Conservation (phyloP, 92 coral and sea anemone genomes). For the Parazoanthus swiftii region DNA sequence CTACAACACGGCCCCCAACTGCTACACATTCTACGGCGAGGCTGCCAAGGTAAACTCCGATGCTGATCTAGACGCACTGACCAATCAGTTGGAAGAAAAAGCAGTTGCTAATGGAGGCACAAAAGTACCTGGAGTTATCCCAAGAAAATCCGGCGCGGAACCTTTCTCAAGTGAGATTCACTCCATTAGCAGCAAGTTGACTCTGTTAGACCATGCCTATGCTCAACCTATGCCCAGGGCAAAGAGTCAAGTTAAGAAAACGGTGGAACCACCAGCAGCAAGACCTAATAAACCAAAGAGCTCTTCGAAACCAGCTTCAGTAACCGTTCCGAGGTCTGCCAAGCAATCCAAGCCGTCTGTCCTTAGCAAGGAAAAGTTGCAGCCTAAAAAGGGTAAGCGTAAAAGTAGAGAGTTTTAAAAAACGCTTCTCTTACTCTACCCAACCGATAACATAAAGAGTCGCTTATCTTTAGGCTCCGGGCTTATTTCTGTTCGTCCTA, state of each 20-base stretch:
- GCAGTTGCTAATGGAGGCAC: constrained; percentile 23
- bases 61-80: constrained; percentile 41
- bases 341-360: constrained; percentile 47
- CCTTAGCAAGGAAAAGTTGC: constrained; percentile 34
- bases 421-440: no score
- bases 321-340: not conserved
- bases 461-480: no score
- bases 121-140: constrained; percentile 34
- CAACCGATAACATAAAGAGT: no score
- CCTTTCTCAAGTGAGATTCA: constrained; percentile 60
- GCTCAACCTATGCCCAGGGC: constrained; percentile 80
- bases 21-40: constrained; percentile 78
- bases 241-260: not conserved
- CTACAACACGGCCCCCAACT: constrained; percentile 61
- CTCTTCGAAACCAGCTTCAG: constrained; percentile 7
- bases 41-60: constrained; percentile 36
- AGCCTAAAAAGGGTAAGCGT: constrained; percentile 22
- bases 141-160: constrained; percentile 35
- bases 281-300: constrained; percentile 1
- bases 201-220: constrained; percentile 82
- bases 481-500: no score
- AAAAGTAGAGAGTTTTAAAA: no score
- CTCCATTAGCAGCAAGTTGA: constrained; percentile 72
- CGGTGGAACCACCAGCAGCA: constrained; percentile 5
- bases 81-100: constrained; percentile 32